A percentile compares a stretch with the other conserved stretches of the same genome.
phyloP scores from a whole-genome alignment of 2,888 invertebrate species.

The Caenorhabditis sinica region DNA sequence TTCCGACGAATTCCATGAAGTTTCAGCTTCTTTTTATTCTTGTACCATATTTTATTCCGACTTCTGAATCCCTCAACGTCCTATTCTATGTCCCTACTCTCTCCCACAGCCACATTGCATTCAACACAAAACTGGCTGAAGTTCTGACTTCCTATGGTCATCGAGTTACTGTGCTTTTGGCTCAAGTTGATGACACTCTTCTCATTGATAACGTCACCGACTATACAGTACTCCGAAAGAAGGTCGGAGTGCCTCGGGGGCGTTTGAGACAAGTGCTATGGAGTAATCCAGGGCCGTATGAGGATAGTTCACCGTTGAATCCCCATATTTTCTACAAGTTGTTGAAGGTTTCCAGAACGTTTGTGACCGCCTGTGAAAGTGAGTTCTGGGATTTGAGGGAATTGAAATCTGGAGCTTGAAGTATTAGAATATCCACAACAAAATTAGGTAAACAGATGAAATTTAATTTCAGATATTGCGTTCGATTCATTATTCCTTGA shows the following conservation, averaged over 20 bases:
- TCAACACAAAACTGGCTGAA: constrained; percentile 78
- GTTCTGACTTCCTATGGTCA: constrained; percentile 72
- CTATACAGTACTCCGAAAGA: constrained; percentile 61
- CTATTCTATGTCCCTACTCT: constrained; percentile 80
- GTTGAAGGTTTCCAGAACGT: constrained; percentile 73
- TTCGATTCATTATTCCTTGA: constrained; percentile 60
- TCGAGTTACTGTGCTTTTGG: constrained; percentile 71
- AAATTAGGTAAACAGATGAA: neutral
- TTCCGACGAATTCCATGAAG: too few relatives aligned
- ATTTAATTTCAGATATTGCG: constrained; percentile 62
- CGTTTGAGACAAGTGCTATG: constrained; percentile 75
- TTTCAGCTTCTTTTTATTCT: too few relatives aligned
- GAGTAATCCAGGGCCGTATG: constrained; percentile 80
- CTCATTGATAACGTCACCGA: constrained; percentile 38
- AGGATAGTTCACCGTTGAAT: constrained; percentile 79
- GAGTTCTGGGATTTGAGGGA: constrained; percentile 14
- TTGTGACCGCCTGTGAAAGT: constrained; percentile 74
- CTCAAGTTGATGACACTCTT: constrained; percentile 67
- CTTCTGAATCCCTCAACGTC: constrained; percentile 64
- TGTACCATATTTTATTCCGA: neutral
- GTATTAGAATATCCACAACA: too few relatives aligned
- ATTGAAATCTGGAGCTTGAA: too few relatives aligned
- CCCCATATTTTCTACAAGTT: constrained; percentile 77
- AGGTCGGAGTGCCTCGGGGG: constrained; percentile 68
- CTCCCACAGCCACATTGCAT: constrained; percentile 80